Base-by-base conservation (phyloP, 2,888 invertebrate species). In the Ptychoptera albimana region DNA sequence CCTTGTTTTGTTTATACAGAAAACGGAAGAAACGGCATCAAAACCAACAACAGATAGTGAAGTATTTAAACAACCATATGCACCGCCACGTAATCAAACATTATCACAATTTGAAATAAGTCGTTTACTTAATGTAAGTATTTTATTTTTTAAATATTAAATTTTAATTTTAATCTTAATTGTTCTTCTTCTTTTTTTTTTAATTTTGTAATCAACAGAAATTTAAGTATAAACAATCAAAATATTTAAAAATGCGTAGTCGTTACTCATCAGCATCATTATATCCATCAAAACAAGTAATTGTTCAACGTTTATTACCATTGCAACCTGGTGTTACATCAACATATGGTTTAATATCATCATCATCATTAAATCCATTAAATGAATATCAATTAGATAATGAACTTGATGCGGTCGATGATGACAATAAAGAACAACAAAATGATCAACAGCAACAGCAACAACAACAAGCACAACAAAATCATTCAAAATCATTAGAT, bases 221-320 rank as follows among this genome's bases (percentile, higher is more conserved):
- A 35, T 14, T 31, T 36, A 1, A 23, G 23, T 23, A 57, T 34
- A 46, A 46, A 15, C 49, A 47, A 38, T 34, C 46, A 12, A 43
- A 48, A n/a, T 45, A 46, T 23, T 7, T 45, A 11, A 46, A 47
- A n/a, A 23, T 38, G n/a, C 42, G 48, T 39, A 48, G 43, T 35
- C 23, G 42, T 4, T 34, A 34, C n/a, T 11, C 42, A 9, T 37
- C 47, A 15, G 38, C 47, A 46, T 58, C 60, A 6, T 11, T 34
- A 9, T 37, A 47, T 23, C 41, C 47, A 46, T 58, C 60, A 6
- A 58, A 61, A 1, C 77, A 77, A 55, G 77, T 84, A 5, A 77
- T 86, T 1, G 82, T 86, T 14, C 84, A 84, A 61, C 67, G 86
- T 7, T 72, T 81, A 55, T 65, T 85, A 52, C 80, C 82, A 13